phyloP scores from a whole-genome alignment of 1,140 invertebrate genomes.

The Drosophila kohkoa region DNA sequence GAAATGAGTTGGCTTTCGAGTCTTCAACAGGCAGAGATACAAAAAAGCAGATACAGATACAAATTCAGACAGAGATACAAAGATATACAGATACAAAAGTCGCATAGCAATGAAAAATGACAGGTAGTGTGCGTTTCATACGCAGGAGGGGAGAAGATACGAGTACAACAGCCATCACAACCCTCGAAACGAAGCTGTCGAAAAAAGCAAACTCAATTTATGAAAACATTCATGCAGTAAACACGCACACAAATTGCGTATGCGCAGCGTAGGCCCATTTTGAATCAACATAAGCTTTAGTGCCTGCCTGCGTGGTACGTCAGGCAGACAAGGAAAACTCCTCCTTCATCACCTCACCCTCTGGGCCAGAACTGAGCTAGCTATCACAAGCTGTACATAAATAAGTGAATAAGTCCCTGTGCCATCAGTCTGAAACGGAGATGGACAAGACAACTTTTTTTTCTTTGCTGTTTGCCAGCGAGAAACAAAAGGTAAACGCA shows the following conservation, averaged over 20 bases:
- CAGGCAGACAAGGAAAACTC: too few species aligned
- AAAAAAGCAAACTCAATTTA: slow-evolving; percentile 80
- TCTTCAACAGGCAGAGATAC: neutral
- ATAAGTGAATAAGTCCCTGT: slow-evolving; percentile 38
- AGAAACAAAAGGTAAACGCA: slow-evolving; percentile 35
- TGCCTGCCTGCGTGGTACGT: too few species aligned
- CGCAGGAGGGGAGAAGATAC: neutral
- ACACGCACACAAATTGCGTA: slow-evolving; percentile 63
- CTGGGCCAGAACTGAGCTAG: neutral
- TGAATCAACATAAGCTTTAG: slow-evolving; percentile 37
- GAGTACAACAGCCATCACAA: slow-evolving; percentile 1
- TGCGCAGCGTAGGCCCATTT: slow-evolving; percentile 64
- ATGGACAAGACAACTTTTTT: slow-evolving; percentile 14
- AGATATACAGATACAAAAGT: slow-evolving; percentile 30
- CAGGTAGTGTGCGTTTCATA: slow-evolving; percentile 52
- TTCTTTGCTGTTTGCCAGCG: neutral
- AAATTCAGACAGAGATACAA: slow-evolving; percentile 16
- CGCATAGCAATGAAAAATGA: slow-evolving; percentile 41
- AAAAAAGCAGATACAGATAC: neutral
- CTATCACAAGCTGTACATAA: slow-evolving; percentile 41
- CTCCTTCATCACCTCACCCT: neutral
- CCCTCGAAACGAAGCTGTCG: slow-evolving; percentile 18
- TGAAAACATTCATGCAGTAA: slow-evolving; percentile 63
- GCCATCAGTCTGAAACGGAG: slow-evolving; percentile 4
- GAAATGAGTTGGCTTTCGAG: slow-evolving; percentile 43